A percentile compares a stretch with the other conserved stretches of the same genome.
These are phyloP conservation scores for Daboia siamensis DNA, from an alignment of 2,113 vertebrate genomes.

Conservation along the genomic window DNA sequence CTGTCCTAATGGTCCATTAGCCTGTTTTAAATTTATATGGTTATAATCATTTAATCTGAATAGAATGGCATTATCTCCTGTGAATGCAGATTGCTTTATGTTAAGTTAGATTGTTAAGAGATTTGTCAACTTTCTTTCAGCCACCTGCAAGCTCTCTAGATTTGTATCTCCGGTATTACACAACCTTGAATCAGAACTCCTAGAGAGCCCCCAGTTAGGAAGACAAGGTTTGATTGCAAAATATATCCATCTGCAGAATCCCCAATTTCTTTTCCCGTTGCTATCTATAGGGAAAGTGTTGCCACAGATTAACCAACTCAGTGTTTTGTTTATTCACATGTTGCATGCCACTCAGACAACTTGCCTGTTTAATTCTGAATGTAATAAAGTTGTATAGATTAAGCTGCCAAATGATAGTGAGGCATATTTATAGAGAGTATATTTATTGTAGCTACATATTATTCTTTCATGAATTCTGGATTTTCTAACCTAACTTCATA, in stretches of 20 bases:
- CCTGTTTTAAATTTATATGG: slow-evolving; percentile 15
- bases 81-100: slow-evolving; percentile 4
- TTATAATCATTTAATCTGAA: slow-evolving; percentile 7
- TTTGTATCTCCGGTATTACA: not conserved
- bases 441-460: not conserved
- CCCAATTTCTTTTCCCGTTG: not conserved
- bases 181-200: not conserved
- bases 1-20: slow-evolving; percentile 7
- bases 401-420: not conserved
- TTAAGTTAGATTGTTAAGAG: slow-evolving; percentile 5
- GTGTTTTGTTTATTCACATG: not conserved
- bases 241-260: not conserved
- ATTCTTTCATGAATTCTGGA: not conserved
- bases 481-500: not conserved
- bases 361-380: not conserved
- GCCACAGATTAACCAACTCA: not conserved
- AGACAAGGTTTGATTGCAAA: slow-evolving; percentile 11
- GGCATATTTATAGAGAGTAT: not conserved
- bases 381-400: not conserved
- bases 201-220: not conserved
- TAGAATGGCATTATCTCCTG: slow-evolving; percentile 10
- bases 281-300: not conserved
- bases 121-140: slow-evolving; percentile 21
- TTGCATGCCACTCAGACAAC: not conserved
- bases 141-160: not conserved